A percentile compares a stretch with the other conserved stretches of the same genome.
phyloP scores from a whole-genome alignment of 2,113 vertebrate species.

The Camelus bactrianus region DNA sequence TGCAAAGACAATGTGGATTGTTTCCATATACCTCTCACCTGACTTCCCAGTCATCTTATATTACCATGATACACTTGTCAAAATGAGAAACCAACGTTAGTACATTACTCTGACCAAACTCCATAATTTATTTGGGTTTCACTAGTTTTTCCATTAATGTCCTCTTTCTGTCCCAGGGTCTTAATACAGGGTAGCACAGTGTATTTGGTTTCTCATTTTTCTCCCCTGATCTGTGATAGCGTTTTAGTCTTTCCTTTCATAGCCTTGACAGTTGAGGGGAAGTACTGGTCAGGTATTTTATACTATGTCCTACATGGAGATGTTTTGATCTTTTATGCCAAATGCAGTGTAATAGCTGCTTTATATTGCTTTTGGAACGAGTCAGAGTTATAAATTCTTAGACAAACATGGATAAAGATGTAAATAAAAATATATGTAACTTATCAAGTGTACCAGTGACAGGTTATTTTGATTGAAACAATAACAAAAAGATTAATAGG shows the following conservation, averaged over 20 bases:
- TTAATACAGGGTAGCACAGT: background rate
- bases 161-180: background rate
- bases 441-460: background rate
- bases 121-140: background rate
- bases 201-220: background rate
- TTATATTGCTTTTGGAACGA: slow-evolving; percentile 18
- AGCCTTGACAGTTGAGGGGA: background rate
- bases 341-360: background rate
- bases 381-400: slow-evolving; percentile 12
- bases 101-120: background rate
- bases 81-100: background rate
- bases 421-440: background rate
- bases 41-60: background rate
- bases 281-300: background rate
- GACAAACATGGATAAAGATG: background rate
- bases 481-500: background rate
- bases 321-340: slow-evolving; percentile 13
- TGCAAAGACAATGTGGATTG: background rate
- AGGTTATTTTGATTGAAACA: background rate
- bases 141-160: background rate
- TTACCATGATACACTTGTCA: background rate
- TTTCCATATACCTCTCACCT: background rate
- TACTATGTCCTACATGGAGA: background rate
- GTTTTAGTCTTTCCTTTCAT: slow-evolving; percentile 14
- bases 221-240: background rate